phyloP scores from a whole-genome alignment of 2,797 vertebrate genomes.

The Ispidina lecontei region DNA sequence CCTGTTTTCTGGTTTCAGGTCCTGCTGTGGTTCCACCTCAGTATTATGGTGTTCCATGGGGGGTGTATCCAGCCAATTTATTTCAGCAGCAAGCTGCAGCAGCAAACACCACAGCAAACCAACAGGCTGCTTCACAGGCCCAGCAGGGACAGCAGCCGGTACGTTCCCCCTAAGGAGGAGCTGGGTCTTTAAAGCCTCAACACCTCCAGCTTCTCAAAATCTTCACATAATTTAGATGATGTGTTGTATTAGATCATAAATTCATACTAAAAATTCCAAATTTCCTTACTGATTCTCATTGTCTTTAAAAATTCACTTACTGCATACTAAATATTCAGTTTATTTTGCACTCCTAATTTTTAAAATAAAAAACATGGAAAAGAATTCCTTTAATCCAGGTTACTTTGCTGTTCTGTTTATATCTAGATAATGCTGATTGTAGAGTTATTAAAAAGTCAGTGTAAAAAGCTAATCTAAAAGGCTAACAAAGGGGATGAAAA shows the following conservation, averaged over 20 bases:
- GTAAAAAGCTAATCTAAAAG: background rate
- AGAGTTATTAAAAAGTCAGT: background rate
- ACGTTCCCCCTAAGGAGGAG: background rate
- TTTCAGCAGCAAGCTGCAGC: slow-evolving; percentile 94
- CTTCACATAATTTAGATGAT: background rate
- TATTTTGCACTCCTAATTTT: background rate
- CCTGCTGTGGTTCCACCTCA: slow-evolving; percentile 96
- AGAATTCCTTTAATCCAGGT: background rate
- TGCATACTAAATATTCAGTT: background rate
- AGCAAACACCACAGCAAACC: slow-evolving; percentile 91
- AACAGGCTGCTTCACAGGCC: slow-evolving; percentile 93
- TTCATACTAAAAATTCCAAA: background rate
- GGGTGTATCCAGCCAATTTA: slow-evolving; percentile 97
- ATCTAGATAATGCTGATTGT: background rate
- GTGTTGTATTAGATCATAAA: background rate
- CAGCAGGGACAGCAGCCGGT: slow-evolving; percentile 91
- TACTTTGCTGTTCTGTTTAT: background rate
- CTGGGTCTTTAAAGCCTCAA: background rate
- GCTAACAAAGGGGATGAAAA: background rate
- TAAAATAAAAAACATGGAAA: background rate
- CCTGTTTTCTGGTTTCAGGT: slow-evolving; percentile 77
- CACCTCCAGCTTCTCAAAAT: background rate
- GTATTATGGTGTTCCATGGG: slow-evolving; percentile 98
- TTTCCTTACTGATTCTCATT: background rate
- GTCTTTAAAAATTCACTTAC: background rate